Conservation (phyloP, 2,113 vertebrate genomes). For the Microcebus griseorufus region DNA sequence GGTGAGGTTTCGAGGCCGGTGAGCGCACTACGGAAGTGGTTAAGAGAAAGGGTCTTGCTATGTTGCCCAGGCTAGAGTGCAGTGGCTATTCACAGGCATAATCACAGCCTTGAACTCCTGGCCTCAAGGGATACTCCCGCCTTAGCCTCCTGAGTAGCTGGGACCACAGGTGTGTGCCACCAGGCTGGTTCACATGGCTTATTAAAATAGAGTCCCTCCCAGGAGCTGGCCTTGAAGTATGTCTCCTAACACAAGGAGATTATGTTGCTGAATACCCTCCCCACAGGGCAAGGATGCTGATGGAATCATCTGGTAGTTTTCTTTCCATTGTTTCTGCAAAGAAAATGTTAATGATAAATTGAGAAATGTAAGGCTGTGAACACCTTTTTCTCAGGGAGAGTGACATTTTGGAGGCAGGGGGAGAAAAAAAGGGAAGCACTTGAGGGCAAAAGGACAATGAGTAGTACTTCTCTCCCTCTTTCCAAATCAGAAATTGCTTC, state of each 20-base stretch:
- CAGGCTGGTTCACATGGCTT: background rate
- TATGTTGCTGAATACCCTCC: background rate
- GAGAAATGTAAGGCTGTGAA: background rate
- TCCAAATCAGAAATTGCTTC: conserved; percentile 43
- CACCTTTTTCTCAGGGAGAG: background rate
- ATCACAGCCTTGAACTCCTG: background rate
- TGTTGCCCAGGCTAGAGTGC: background rate
- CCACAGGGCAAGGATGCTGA: background rate
- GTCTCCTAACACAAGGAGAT: background rate
- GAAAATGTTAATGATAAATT: background rate
- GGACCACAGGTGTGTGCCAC: background rate
- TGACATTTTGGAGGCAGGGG: background rate
- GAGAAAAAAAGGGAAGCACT: background rate
- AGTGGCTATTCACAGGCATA: background rate
- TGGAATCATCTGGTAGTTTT: background rate
- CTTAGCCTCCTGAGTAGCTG: background rate
- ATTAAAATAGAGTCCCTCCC: background rate
- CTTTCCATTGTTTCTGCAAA: conserved; percentile 5
- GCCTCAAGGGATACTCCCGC: background rate
- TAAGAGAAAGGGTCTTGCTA: background rate
- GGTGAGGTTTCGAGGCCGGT: no score
- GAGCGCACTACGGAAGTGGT: background rate
- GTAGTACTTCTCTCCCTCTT: background rate
- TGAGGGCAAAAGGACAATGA: background rate
- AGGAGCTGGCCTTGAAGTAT: background rate